phyloP scores from a whole-genome alignment of 2,113 vertebrate genomes.

The Amphilophus citrinellus region DNA sequence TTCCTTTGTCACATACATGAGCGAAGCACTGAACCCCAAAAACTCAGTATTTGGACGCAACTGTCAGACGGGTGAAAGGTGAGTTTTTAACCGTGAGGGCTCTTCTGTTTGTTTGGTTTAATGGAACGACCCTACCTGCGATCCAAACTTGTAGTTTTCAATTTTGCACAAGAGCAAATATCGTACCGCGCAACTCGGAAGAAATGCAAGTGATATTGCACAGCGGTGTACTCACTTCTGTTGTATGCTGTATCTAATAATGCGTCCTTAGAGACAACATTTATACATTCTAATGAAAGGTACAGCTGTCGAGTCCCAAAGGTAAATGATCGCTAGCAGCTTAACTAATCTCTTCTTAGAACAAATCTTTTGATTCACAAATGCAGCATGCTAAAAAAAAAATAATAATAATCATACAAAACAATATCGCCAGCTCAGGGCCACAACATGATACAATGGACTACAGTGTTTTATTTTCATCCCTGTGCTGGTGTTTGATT shows the following conservation, averaged over 20 bases:
- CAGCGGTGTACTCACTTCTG: background rate
- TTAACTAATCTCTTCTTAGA: slow-evolving; percentile 65
- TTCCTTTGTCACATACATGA: background rate
- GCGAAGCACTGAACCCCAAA: background rate
- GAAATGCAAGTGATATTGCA: background rate
- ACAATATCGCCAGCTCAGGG: slow-evolving; percentile 56
- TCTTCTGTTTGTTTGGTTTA: background rate
- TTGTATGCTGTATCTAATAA: slow-evolving; percentile 30
- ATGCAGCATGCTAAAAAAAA: slow-evolving; percentile 66
- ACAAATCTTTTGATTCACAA: slow-evolving; percentile 61
- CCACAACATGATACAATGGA: slow-evolving; percentile 26
- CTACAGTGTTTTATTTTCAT: slow-evolving; percentile 68
- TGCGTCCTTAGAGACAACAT: slow-evolving; percentile 52
- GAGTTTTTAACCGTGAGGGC: background rate
- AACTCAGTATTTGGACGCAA: rapidly evolving
- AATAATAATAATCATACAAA: slow-evolving; percentile 49
- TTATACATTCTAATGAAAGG: slow-evolving; percentile 79
- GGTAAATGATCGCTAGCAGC: slow-evolving; percentile 64
- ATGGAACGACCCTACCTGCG: background rate
- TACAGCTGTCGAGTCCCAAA: slow-evolving; percentile 66
- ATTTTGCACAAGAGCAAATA: too few relatives aligned
- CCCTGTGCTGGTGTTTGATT: slow-evolving; percentile 78
- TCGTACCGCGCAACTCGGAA: too few relatives aligned
- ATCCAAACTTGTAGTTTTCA: background rate
- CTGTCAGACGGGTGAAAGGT: background rate